Percentiles rank a stretch among this genome's conserved stretches.
phyloP scores from a whole-genome alignment of 2,797 vertebrate species.

The Phataginus tetradactyla region DNA sequence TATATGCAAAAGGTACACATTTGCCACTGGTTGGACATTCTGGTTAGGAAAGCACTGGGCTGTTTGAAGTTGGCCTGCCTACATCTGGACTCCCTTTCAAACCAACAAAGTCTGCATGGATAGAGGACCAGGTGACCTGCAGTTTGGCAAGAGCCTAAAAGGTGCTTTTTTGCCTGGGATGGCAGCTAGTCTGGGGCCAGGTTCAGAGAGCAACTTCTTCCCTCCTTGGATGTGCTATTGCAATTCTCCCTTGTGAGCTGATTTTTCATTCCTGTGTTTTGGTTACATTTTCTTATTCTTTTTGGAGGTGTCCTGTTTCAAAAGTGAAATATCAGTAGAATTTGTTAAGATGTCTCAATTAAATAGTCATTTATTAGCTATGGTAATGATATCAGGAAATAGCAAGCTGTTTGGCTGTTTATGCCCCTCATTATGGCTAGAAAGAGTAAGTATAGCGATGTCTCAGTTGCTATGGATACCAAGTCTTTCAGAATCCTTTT shows the following conservation, averaged over 20 bases:
- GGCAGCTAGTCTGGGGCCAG: neutral
- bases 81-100: conserved; percentile 15
- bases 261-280: conserved; percentile 5
- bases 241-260: neutral
- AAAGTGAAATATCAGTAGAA: conserved; percentile 20
- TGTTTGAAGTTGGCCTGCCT: neutral
- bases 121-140: neutral
- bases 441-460: conserved; percentile 29
- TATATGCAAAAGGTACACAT: neutral
- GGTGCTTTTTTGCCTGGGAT: neutral
- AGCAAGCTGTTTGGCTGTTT: conserved; percentile 45
- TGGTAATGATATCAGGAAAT: conserved; percentile 28
- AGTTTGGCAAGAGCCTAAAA: neutral
- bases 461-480: conserved; percentile 72
- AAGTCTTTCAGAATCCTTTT: conserved; percentile 53
- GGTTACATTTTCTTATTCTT: conserved; percentile 16
- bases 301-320: neutral
- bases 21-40: neutral
- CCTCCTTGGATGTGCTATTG: neutral
- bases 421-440: conserved; percentile 31
- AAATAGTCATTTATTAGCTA: conserved; percentile 57
- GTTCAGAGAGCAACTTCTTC: neutral
- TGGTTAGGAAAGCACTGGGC: neutral
- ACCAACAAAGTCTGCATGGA: neutral
- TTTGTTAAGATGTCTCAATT: conserved; percentile 18